Base-by-base conservation (phyloP, 2,888 invertebrate species). In the Labia minor region DNA sequence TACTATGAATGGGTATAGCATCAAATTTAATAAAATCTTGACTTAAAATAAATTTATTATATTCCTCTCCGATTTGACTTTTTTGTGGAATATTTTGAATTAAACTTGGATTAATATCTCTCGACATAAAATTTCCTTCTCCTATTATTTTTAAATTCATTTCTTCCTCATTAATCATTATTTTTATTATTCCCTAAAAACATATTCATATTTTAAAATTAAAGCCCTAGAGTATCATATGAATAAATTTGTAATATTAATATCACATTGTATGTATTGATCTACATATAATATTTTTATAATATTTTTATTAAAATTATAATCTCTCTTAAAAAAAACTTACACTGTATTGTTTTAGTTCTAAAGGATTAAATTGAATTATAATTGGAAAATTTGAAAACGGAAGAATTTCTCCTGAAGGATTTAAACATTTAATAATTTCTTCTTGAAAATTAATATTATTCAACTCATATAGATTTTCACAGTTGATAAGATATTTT, bases 311-410 rank as follows among this genome's bases (percentile, higher is more conserved):
- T 6, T 20, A 63, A n/a, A 63, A 8, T n/a, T n/a, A n/a, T n/a
- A n/a, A n/a, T n/a, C n/a, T n/a, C n/a, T n/a, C n/a, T n/a, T n/a
- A n/a, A n/a, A n/a, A n/a, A n/a, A n/a, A n/a, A n/a, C 68, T 69
- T 73, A 79, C 77, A 67, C 74, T 64, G 69, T 77, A 76, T 11
- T 19, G 68, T 68, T 75, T 76, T 21, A 72, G 72, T 72, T 74
- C 74, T 21, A 78, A 75, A 4, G 80, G 80, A 63, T 74, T 74
- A 72, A 80, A 80, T 70, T 74, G 75, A 33, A 81, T 74, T 64
- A 80, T 68, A 21, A 81, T 66, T 1, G 78, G 74, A 61, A 72
- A 67, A 0, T 72, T 67, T 49, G 72, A 70, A 37, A 72, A 71
- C n/a, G 75, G 71, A 61, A 68, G 65, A 3, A 78, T 70, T 6